Evolutionary conservation across 2,113 vertebrate genomes (phyloP).

Genomic region (Speoplatyrhinus poulsoni): DNA sequence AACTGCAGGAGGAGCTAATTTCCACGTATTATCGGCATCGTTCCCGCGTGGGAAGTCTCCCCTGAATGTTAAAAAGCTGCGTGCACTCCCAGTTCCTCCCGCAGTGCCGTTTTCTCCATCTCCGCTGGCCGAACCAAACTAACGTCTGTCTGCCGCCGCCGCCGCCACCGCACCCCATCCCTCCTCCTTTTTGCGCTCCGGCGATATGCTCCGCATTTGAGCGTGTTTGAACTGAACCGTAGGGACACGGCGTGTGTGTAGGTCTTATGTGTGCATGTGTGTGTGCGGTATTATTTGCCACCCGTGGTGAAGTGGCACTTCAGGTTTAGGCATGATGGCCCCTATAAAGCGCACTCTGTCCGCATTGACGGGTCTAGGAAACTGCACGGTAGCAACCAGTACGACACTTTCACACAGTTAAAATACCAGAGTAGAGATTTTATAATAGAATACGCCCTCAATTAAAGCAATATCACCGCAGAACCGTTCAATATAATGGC

Average conservation of each 20-base stretch:
- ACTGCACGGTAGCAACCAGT: too few relatives aligned
- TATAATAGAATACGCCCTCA: too few relatives aligned
- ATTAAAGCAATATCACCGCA: too few relatives aligned
- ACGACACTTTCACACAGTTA: too few relatives aligned
- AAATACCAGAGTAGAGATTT: too few relatives aligned
- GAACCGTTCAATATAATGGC: too few relatives aligned
- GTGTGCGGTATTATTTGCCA: too few relatives aligned
- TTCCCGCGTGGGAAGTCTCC: neutral
- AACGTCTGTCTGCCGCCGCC: conserved; percentile 49
- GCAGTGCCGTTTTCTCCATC: conserved; percentile 67
- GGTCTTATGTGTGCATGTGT: neutral
- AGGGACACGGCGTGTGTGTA: conserved; percentile 6
- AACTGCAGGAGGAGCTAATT: conserved; percentile 18
- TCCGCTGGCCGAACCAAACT: conserved; percentile 48
- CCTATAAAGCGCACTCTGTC: too few relatives aligned
- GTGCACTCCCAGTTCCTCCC: conserved; percentile 46
- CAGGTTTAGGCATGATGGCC: too few relatives aligned
- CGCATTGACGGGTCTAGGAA: too few relatives aligned
- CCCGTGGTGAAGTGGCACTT: too few relatives aligned
- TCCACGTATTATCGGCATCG: conserved; percentile 24
- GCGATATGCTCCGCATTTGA: neutral
- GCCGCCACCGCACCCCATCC: conserved; percentile 28
- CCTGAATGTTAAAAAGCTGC: conserved; percentile 16
- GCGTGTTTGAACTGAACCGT: conserved; percentile 8
- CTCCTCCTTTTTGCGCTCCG: conserved; percentile 15